A percentile compares a stretch with the other conserved stretches of the same genome.
Evolutionary conservation across 1,140 invertebrate species (phyloP).

Genomic region (Oscheius sp.): DNA sequence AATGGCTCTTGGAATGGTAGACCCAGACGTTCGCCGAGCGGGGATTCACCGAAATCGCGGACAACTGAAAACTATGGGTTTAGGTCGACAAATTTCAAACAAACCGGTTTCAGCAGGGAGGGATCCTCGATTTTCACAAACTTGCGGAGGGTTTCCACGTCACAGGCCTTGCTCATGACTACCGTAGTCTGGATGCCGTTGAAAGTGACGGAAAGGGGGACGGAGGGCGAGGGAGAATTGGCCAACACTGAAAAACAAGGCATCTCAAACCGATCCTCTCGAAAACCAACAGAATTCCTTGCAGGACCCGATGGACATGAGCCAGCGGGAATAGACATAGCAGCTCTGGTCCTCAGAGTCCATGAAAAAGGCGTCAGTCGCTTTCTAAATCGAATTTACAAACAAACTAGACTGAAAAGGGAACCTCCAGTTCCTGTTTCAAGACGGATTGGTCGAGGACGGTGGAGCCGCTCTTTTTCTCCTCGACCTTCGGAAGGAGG

Average conservation of each 20-base stretch:
- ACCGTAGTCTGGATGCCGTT: slow-evolving; percentile 23
- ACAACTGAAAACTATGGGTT: background rate
- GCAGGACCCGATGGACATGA: slow-evolving; percentile 10
- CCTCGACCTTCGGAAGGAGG: background rate
- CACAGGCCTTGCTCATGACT: slow-evolving; percentile 8
- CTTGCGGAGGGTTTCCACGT: slow-evolving; percentile 3
- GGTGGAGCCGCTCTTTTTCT: background rate
- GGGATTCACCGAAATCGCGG: background rate
- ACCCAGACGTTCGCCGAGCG: background rate
- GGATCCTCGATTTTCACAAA: slow-evolving; percentile 17
- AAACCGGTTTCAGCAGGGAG: slow-evolving; percentile 3
- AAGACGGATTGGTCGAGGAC: background rate
- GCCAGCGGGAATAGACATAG: slow-evolving; percentile 20
- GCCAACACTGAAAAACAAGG: slow-evolving; percentile 12
- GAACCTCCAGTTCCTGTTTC: slow-evolving; percentile 6
- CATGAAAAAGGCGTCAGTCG: slow-evolving; percentile 12
- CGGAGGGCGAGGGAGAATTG: background rate
- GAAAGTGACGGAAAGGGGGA: slow-evolving; percentile 12
- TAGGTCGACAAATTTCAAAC: background rate
- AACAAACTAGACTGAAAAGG: background rate
- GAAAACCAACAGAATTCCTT: slow-evolving; percentile 25
- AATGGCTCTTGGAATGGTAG: background rate
- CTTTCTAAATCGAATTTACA: slow-evolving; percentile 16
- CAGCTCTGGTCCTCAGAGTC: slow-evolving; percentile 33
- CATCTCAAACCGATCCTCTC: background rate